Percentiles rank a stretch among this genome's conserved stretches.
Conservation (phyloP, 2,888 invertebrate genomes). For the Apamea anceps region DNA sequence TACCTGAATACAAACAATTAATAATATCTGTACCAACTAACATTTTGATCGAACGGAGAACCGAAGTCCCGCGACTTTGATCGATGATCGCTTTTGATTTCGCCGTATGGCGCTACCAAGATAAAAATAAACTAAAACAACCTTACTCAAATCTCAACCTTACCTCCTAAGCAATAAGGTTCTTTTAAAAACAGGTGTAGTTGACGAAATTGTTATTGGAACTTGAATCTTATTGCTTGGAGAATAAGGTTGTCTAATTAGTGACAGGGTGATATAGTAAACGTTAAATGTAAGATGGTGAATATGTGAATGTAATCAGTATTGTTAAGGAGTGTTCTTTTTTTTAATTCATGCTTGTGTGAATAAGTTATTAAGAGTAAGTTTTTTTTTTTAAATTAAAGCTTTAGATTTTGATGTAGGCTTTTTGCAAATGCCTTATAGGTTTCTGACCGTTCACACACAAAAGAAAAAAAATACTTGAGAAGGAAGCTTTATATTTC, state of each 20-base stretch:
- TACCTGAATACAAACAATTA: conserved; percentile 70
- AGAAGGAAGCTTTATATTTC: background rate
- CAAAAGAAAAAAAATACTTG: background rate
- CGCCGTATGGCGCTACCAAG: conserved; percentile 63
- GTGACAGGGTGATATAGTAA: background rate
- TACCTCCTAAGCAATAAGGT: background rate
- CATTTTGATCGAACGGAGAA: conserved; percentile 75
- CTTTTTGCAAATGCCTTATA: conserved; percentile 30
- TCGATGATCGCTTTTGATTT: conserved; percentile 72
- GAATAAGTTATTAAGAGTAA: conserved; percentile 55
- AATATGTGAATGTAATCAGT: conserved; percentile 62
- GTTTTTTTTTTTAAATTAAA: conserved; percentile 13
- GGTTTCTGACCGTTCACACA: conserved; percentile 31
- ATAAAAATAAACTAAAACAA: conserved; percentile 44
- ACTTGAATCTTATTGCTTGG: background rate
- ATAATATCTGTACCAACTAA: conserved; percentile 71
- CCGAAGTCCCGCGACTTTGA: conserved; percentile 73
- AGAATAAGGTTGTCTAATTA: conserved; percentile 20
- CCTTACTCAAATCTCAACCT: conserved; percentile 26
- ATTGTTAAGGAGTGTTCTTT: conserved; percentile 62
- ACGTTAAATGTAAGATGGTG: conserved; percentile 32
- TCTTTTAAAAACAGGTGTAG: background rate
- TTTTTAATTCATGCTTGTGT: conserved; percentile 63
- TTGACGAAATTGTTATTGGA: background rate
- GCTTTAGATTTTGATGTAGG: conserved; percentile 30